Base-by-base conservation (phyloP, 2,113 vertebrate genomes). In the Psilopogon haemacephalus region DNA sequence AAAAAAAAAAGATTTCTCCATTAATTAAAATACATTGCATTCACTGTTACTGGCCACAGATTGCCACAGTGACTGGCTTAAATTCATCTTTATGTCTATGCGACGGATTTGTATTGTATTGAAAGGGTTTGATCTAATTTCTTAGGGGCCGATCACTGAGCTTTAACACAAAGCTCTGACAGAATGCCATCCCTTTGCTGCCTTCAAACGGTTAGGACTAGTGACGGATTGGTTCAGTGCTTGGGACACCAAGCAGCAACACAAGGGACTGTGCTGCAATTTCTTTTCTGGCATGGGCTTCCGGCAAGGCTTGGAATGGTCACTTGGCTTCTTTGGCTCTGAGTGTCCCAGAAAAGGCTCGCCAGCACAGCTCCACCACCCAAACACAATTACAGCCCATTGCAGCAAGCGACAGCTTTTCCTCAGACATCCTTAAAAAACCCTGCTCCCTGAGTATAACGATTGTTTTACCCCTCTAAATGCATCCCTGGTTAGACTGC, bases 281-380 rank as follows among this genome's bases (percentile, higher is more conserved):
- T 84, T 91, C 42, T 88, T 77, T 85, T 52, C 82, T 94, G 94
- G 74, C 94, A 92, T 35, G 1, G 0, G 91, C 75, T 92, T 89
- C 82, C 91, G 0, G 0, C 79, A 77, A 68, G 65, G 79, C 75
- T 91, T 94, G 77, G 71, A 89, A 84, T 63, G 89, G 80, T 92
- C 72, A 83, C 48, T 92, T 64, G 75, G 86, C 87, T 82, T 82
- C 71, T 75, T 89, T 91, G 94, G 87, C 87, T 87, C 64, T 4
- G 60, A 55, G 42, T 54, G 69, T 63, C 65, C 83, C 40, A 63
- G 81, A 20, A 54, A 76, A 63, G 55, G 37, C 59, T 79, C 0
- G 54, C 90, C 90, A 87, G 74, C 73, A 30, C 35, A 48, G 35
- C 62, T 85, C 75, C 79, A 74, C 64, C 72, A 70, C 72, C 52